These are phyloP conservation scores for Magallana ariakensis DNA, from an alignment of 1,140 invertebrate species.

Conservation along the genomic window DNA sequence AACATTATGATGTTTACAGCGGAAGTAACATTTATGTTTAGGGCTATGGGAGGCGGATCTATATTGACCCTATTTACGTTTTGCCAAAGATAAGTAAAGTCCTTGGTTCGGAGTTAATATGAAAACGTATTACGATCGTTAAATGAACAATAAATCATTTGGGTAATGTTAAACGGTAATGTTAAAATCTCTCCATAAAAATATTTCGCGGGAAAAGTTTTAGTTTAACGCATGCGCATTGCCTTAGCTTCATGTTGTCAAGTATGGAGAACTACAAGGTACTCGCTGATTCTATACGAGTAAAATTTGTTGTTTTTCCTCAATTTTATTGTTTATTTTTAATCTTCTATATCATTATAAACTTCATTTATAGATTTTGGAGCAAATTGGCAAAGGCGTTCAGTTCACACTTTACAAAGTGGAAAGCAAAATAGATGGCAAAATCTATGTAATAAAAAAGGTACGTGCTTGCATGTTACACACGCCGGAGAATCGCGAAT, in stretches of 20 bases:
- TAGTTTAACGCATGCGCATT: slow-evolving; percentile 65
- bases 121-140: no score
- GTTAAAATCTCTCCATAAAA: neutral
- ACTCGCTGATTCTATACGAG: neutral
- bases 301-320: neutral
- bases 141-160: no score
- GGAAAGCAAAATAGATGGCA: slow-evolving; percentile 65
- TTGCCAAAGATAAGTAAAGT: no score
- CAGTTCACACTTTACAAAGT: slow-evolving; percentile 71
- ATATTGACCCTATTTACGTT: neutral
- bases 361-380: slow-evolving; percentile 64
- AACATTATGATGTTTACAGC: neutral
- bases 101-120: no score
- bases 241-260: slow-evolving; percentile 71
- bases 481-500: no score
- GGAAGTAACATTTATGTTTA: neutral
- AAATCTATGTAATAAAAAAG: slow-evolving; percentile 75
- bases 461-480: slow-evolving; percentile 49
- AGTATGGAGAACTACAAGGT: slow-evolving; percentile 74
- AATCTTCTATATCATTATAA: neutral
- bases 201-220: slow-evolving; percentile 1
- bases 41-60: neutral
- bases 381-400: slow-evolving; percentile 72
- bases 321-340: neutral
- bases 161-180: no score